phyloP scores from a whole-genome alignment of 2,888 invertebrate genomes.

The Camptogramma bilineatum region DNA sequence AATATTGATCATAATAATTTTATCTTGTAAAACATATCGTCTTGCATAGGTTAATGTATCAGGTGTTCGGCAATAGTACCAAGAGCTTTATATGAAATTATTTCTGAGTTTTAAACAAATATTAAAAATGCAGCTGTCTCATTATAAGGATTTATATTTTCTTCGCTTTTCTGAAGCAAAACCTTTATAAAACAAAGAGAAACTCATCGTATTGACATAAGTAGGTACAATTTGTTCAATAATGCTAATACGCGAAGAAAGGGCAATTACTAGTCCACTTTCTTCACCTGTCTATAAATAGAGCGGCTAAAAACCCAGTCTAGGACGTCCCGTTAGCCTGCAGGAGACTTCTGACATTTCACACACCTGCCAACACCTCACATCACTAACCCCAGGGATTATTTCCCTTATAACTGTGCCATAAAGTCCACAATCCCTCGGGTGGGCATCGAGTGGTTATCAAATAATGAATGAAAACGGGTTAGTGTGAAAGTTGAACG shows the following conservation, averaged over 20 bases:
- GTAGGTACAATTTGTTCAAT: constrained; percentile 18
- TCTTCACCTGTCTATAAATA: constrained; percentile 41
- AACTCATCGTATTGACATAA: constrained; percentile 26
- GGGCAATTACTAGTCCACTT: constrained; percentile 32
- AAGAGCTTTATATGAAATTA: not conserved
- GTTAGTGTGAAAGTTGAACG: constrained; percentile 24
- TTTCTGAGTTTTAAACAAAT: not conserved
- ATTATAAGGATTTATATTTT: not conserved
- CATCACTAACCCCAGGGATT: not conserved
- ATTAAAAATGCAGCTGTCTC: not conserved
- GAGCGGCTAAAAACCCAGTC: constrained; percentile 10
- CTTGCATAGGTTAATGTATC: not conserved
- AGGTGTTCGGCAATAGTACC: not conserved
- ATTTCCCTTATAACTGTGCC: not conserved
- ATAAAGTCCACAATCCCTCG: not conserved
- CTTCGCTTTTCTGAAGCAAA: too few species aligned
- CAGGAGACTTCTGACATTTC: constrained; percentile 43
- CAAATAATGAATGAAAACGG: constrained; percentile 23
- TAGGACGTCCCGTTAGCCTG: constrained; percentile 40
- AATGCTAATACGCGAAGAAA: constrained; percentile 27
- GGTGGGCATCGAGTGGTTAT: constrained; percentile 3
- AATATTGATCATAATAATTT: not conserved
- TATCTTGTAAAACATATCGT: not conserved
- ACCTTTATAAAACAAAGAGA: constrained; percentile 4
- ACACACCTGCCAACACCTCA: constrained; percentile 33